Conservation (phyloP, 2,888 invertebrate species). For the Ceratothoa steindachneri region DNA sequence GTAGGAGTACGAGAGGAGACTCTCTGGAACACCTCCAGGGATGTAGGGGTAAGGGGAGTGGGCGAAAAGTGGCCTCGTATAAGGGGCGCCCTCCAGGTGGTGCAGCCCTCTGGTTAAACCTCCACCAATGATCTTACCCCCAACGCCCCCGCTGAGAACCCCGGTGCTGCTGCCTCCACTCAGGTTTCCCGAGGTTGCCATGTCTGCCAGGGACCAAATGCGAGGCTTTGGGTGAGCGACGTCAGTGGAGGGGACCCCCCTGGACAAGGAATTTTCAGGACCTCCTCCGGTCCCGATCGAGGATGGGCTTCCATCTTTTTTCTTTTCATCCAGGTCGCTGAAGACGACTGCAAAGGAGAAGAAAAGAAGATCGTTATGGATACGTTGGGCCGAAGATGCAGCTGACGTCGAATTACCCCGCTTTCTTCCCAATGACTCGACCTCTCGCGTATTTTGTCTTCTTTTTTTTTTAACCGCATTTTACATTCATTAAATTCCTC, state of each 20-base stretch:
- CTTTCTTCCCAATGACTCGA: too few species aligned
- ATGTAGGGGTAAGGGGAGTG: constrained; percentile 45
- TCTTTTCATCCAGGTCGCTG: constrained; percentile 41
- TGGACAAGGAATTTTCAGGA: constrained; percentile 23
- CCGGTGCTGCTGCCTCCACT: constrained; percentile 30
- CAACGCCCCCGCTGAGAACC: constrained; percentile 23
- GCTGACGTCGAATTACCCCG: too few species aligned
- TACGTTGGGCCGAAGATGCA: neutral
- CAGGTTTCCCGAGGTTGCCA: constrained; percentile 76
- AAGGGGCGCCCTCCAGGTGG: constrained; percentile 39
- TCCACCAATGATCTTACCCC: constrained; percentile 35
- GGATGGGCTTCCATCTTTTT: constrained; percentile 32
- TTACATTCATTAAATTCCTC: too few species aligned
- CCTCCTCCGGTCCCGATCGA: constrained; percentile 22
- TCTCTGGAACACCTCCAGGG: constrained; percentile 37
- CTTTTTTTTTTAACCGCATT: too few species aligned
- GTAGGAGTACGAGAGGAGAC: constrained; percentile 44
- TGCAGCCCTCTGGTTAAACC: constrained; percentile 34
- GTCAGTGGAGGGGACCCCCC: constrained; percentile 39
- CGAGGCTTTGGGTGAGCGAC: constrained; percentile 63
- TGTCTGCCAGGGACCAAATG: constrained; percentile 89
- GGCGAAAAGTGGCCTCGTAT: constrained; percentile 40
- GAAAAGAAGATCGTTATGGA: neutral
- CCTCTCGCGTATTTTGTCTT: too few species aligned
- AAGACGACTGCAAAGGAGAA: constrained; percentile 26